These are phyloP conservation scores for Chaenocephalus aceratus DNA, from an alignment of 2,113 vertebrate species.

Conservation along the genomic window DNA sequence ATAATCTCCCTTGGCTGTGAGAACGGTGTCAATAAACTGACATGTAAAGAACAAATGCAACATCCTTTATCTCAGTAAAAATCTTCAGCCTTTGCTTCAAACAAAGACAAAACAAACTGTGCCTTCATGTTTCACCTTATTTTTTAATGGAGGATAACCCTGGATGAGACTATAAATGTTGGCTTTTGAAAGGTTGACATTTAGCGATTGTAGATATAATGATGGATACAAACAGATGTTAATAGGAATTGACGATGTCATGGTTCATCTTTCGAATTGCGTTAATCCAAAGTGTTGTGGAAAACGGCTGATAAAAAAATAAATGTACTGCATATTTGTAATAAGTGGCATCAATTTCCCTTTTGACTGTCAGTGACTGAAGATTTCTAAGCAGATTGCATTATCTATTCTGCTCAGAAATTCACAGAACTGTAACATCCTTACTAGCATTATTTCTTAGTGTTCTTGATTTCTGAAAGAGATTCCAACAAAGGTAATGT, in stretches of 20 bases:
- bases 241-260: slow-evolving; percentile 79
- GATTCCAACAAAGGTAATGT: slow-evolving; percentile 64
- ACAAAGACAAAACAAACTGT: slow-evolving; percentile 65
- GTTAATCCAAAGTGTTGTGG: slow-evolving; percentile 78
- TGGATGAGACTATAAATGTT: slow-evolving; percentile 65
- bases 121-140: slow-evolving; percentile 73
- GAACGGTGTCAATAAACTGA: slow-evolving; percentile 82
- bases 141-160: slow-evolving; percentile 61
- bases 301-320: slow-evolving; percentile 74
- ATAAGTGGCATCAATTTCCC: slow-evolving; percentile 70
- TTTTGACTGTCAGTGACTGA: slow-evolving; percentile 67
- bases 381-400: slow-evolving; percentile 69
- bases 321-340: slow-evolving; percentile 67
- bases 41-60: slow-evolving; percentile 79
- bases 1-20: slow-evolving; percentile 76
- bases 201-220: slow-evolving; percentile 77
- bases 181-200: slow-evolving; percentile 79
- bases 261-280: slow-evolving; percentile 75
- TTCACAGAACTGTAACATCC: slow-evolving; percentile 58
- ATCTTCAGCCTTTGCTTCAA: slow-evolving; percentile 73
- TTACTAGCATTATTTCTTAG: slow-evolving; percentile 37
- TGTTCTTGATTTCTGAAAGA: slow-evolving; percentile 53
- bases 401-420: slow-evolving; percentile 68
- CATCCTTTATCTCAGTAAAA: slow-evolving; percentile 73
- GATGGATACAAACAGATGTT: slow-evolving; percentile 74